These are phyloP conservation scores for Tinea semifulvella DNA, from an alignment of 2,888 invertebrate genomes.

Conservation along the genomic window DNA sequence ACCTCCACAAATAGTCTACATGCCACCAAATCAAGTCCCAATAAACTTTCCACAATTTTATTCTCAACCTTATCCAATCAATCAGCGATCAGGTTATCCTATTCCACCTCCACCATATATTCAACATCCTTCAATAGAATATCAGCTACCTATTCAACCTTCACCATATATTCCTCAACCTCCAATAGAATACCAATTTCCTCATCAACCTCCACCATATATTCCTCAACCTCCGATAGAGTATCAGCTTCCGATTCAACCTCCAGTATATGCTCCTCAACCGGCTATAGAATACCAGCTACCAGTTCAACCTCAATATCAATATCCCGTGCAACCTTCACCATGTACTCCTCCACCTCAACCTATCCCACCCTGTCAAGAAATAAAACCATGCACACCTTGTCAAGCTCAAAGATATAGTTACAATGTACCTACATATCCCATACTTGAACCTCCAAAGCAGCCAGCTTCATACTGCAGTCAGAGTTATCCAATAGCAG, in stretches of 20 bases:
- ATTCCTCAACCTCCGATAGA: constrained; percentile 9
- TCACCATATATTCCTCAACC: constrained; percentile 11
- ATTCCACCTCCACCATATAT: background rate
- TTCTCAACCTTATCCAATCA: background rate
- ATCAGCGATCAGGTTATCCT: background rate
- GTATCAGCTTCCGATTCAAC: constrained; percentile 17
- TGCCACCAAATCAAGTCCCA: background rate
- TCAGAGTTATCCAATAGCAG: background rate
- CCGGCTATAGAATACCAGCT: no score
- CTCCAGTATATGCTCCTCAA: constrained; percentile 17
- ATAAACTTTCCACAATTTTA: background rate
- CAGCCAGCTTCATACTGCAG: background rate
- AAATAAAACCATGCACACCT: no score
- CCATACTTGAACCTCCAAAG: background rate
- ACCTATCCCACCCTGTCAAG: no score
- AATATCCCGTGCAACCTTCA: no score
- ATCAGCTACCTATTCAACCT: constrained; percentile 17
- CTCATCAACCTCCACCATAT: constrained; percentile 17
- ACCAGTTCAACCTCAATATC: background rate
- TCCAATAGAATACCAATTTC: constrained; percentile 16
- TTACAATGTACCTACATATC: background rate
- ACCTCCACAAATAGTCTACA: background rate
- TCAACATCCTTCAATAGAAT: background rate
- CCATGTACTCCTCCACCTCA: no score
- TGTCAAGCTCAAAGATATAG: constrained; percentile 1